Base-by-base conservation (phyloP, 2,888 invertebrate species). In the Noctua fimbriata region DNA sequence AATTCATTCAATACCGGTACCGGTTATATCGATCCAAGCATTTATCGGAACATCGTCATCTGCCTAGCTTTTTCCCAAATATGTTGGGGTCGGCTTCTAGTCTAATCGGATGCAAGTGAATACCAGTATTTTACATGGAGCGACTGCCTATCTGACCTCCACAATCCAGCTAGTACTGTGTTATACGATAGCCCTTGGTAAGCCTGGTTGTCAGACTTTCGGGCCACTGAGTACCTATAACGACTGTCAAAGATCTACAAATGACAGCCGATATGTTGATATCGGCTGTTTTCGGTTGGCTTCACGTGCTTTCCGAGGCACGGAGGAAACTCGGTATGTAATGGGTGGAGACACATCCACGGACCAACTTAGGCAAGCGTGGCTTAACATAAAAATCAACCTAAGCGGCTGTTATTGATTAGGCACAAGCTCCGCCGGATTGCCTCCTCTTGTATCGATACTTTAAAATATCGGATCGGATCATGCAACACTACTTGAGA, bases 401-500 rank as follows among this genome's bases (percentile, higher is more conserved):
- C 28, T 0, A 9, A 28, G 18, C 28, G 9, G 10, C n/a, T 55
- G 55, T 55, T 58, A 28, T 60, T 28, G 41, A 28, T 28, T 7
- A 28, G 28, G 16, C 18, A 32, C 63, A 32, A 2, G 0, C 32
- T 63, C 18, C 7, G 18, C 14, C n/a, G 36, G 4, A 36, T 36
- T 5, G 10, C 9, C 10, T 16, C n/a, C 3, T n/a, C 0, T 28
- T n/a, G 9, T 67, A 67, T 67, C 67, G 67, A 67, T 67, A 28
- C 9, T 10, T n/a, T 67, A n/a, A 67, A 28, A 24, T 28, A 67
- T 44, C 24, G 41, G 12, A 66, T 41, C 24, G 14, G 36, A 66
- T 41, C 66, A 41, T n/a, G 44, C 67, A 44, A 44, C 67, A 44
- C 67, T 44, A 66, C 24, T 60, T 7, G n/a, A 24, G 49, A 84